Evolutionary conservation across 2,113 vertebrate species (phyloP), one percentile per base, ranked within the genome.

Genomic region (Amia ocellicauda): DNA sequence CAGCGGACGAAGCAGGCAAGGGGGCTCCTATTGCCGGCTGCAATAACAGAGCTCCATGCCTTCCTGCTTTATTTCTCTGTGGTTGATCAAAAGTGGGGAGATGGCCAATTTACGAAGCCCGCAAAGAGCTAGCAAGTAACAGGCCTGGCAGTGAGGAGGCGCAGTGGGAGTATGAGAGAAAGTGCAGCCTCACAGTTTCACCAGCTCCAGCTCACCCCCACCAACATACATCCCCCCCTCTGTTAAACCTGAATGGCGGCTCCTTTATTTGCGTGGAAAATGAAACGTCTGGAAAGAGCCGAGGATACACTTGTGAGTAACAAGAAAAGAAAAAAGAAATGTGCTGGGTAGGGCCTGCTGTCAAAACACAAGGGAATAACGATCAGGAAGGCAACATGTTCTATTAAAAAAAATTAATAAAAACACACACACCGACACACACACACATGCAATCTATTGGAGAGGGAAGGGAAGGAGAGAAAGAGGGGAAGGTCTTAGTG

Each of bases 51-150:
- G 31, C 5, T 36, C 5, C 2, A 2, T 36, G 31, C 43, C n/a
- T 47, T 16, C 14, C 13, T 16, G 14, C 3, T 17, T 14, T 47
- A 16, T 3, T 14, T 10, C 40, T 59, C 43, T 42, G 36, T n/a
- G 29, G 17, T 17, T 40, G 17, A 40, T 58, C 16, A 59, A 43
- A 41, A 42, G 57, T 20, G 10, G 57, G 26, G 57, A 59, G 40
- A 42, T 43, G 57, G 40, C 36, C 57, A 42, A 31, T 59, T 42
- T 19, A 22, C 19, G 22, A 23, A 20, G 11, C 9, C 17, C 14
- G 24, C 20, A 16, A 2, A 14, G 16, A 27, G 52, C 9, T 24
- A 27, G 52, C 10, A 3, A 16, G 52, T 5, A 22, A 5, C 13
- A 27, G 16, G 17, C 1, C 23, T 16, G 55, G 29, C 17, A 31